Percentiles rank a stretch among this genome's conserved stretches.
phyloP scores from a whole-genome alignment of 2,797 vertebrate genomes.

The Hippopotamyrus pictus region DNA sequence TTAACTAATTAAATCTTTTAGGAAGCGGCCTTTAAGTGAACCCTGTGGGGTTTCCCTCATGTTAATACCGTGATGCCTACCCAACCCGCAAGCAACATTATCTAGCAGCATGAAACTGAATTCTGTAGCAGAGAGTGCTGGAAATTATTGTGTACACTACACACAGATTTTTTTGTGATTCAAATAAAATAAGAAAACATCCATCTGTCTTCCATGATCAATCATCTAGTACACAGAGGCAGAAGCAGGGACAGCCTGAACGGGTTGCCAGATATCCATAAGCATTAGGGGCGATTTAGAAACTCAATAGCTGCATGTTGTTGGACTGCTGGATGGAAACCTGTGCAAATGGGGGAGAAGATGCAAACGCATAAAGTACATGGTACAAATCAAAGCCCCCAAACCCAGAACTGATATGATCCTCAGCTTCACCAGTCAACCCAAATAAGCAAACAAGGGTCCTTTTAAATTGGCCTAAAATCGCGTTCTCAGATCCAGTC shows the following conservation, averaged over 20 bases:
- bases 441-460: not conserved
- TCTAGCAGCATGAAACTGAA: not conserved
- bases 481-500: not conserved
- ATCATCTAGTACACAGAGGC: not conserved
- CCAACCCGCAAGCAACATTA: not conserved
- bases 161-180: not conserved
- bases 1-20: not conserved
- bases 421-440: not conserved
- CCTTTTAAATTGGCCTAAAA: not conserved
- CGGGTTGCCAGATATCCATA: not conserved
- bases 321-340: not conserved
- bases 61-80: not conserved
- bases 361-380: not conserved
- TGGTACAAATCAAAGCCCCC: not conserved
- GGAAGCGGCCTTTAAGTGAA: not conserved
- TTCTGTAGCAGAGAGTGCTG: not conserved
- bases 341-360: not conserved
- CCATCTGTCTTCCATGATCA: not conserved
- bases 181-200: not conserved
- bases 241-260: not conserved
- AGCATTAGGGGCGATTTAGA: not conserved
- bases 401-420: not conserved
- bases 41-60: not conserved
- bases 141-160: not conserved
- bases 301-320: not conserved